These are phyloP conservation scores for Bufo bufo DNA, from an alignment of 2,113 vertebrate species.

Conservation along the genomic window DNA sequence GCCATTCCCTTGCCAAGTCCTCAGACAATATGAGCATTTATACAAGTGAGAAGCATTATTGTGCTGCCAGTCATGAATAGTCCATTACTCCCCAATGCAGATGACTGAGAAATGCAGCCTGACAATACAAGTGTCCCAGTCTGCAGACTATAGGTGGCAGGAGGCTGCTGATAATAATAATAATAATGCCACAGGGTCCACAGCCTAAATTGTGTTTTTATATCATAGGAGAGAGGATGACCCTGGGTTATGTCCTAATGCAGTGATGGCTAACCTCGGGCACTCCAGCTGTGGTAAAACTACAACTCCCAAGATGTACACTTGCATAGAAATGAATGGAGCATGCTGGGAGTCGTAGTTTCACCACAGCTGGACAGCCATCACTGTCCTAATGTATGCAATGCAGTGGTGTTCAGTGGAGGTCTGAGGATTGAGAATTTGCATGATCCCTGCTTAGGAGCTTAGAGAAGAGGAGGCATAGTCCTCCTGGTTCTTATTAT, in stretches of 20 bases:
- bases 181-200: not conserved
- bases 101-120: constrained; percentile 16
- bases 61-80: constrained; percentile 34
- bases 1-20: constrained; percentile 31
- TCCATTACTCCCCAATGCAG: constrained; percentile 28
- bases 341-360: too few species aligned
- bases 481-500: not conserved
- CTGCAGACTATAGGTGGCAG: constrained; percentile 10
- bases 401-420: not conserved
- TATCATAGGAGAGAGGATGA: not conserved
- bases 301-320: too few species aligned
- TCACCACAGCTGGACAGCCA: too few species aligned
- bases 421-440: not conserved
- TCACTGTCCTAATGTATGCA: not conserved
- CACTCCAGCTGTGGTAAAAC: too few species aligned
- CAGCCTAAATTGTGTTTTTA: not conserved
- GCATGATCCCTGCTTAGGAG: constrained; percentile 4
- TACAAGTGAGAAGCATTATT: constrained; percentile 45
- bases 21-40: constrained; percentile 47
- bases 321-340: too few species aligned
- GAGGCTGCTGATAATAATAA: not conserved
- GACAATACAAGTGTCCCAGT: constrained; percentile 7
- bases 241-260: not conserved
- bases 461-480: not conserved
- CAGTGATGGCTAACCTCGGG: too few species aligned